phyloP scores from a whole-genome alignment of 2,797 vertebrate species.

The Argya squamiceps region DNA sequence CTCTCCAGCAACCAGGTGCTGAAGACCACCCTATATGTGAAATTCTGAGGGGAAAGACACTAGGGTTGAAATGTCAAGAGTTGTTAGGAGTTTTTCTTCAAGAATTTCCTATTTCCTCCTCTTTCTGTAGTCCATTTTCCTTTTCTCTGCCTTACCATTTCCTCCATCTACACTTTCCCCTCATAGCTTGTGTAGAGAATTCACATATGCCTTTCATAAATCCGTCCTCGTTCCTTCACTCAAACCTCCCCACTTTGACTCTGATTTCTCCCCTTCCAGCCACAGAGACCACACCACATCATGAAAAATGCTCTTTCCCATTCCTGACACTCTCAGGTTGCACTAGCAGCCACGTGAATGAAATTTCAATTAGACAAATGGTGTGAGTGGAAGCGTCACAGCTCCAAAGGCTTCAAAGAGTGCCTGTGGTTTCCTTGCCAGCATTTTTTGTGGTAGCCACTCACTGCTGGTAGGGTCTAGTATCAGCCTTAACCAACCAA shows the following conservation, averaged over 20 bases:
- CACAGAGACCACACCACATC: neutral
- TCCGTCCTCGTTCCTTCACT: neutral
- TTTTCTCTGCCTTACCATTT: neutral
- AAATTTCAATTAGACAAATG: neutral
- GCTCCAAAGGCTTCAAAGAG: conserved; percentile 38
- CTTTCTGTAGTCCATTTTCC: neutral
- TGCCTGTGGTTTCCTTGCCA: neutral
- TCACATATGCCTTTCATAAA: neutral
- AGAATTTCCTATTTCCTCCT: neutral
- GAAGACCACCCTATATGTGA: neutral
- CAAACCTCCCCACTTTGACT: neutral
- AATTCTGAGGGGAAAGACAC: neutral
- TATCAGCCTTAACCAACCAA: conserved; percentile 16
- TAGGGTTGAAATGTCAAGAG: neutral
- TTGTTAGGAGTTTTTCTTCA: neutral
- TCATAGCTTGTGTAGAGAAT: neutral
- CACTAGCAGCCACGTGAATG: neutral
- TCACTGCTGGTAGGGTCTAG: neutral
- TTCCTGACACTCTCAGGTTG: neutral
- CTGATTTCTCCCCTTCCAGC: neutral
- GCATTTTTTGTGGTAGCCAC: conserved; percentile 27
- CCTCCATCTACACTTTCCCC: neutral
- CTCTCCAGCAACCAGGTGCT: neutral
- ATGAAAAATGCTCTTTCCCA: neutral
- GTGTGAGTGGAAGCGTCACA: neutral